These are phyloP conservation scores for Tragelaphus strepsiceros DNA, from an alignment of 2,113 vertebrate genomes.

Conservation along the genomic window DNA sequence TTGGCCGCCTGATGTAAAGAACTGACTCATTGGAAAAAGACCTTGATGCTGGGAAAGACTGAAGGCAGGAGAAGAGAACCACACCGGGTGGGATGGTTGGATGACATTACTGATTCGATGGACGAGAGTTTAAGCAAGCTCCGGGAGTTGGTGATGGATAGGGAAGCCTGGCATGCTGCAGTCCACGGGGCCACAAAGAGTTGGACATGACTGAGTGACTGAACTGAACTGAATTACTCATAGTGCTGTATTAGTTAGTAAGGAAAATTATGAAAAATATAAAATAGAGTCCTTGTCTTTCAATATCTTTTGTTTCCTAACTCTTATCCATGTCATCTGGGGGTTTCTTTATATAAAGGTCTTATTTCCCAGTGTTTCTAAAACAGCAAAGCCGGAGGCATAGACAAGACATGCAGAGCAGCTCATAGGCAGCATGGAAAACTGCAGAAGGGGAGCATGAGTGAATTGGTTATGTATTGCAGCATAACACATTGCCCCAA, in stretches of 20 bases:
- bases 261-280: not conserved
- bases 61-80: not conserved
- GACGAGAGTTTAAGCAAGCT: not conserved
- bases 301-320: not conserved
- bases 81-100: not conserved
- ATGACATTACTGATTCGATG: not conserved
- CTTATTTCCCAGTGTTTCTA: not conserved
- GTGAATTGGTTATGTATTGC: not conserved
- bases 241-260: not conserved
- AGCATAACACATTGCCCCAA: not conserved
- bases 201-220: not conserved
- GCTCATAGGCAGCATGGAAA: not conserved
- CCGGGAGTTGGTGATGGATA: not conserved
- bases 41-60: not conserved
- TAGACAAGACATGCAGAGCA: not conserved
- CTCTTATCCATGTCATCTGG: not conserved
- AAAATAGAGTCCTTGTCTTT: not conserved
- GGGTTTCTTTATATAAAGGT: not conserved
- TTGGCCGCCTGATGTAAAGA: not conserved
- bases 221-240: not conserved
- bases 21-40: not conserved
- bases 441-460: not conserved
- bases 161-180: not conserved
- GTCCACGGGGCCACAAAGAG: not conserved
- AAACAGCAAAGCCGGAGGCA: not conserved